Percentiles rank a stretch among this genome's conserved stretches.
Evolutionary conservation across 2,113 vertebrate genomes (phyloP).

Genomic region (Pedionomus torquatus): DNA sequence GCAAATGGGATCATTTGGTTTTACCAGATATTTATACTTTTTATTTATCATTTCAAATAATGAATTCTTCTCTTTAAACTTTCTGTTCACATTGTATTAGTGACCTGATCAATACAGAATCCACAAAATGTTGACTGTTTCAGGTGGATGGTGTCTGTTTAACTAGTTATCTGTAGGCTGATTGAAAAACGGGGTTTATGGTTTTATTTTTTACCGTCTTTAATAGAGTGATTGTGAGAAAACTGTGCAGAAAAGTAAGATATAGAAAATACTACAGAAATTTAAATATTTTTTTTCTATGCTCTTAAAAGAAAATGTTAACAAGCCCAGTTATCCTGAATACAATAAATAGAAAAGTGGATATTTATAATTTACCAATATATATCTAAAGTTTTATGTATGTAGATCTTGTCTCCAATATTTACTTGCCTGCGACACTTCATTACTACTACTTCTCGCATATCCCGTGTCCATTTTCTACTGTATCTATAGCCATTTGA

Average conservation of each 20-base stretch:
- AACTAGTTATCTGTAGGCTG: conserved; percentile 32
- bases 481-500: neutral
- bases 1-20: neutral
- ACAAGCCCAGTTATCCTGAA: neutral
- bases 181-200: neutral
- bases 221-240: neutral
- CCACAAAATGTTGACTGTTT: neutral
- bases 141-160: neutral
- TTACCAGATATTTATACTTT: neutral
- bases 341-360: conserved; percentile 3
- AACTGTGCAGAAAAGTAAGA: neutral
- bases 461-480: neutral
- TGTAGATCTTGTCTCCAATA: neutral
- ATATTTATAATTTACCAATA: neutral
- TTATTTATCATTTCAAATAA: neutral
- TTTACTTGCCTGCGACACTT: conserved; percentile 5
- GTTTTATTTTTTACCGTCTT: neutral
- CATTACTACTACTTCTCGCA: neutral
- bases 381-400: neutral
- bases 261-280: neutral
- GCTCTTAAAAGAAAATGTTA: neutral
- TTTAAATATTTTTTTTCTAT: neutral
- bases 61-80: neutral
- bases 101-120: neutral
- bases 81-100: neutral